phyloP scores from a whole-genome alignment of 2,113 vertebrate genomes.

The Mellivora capensis region DNA sequence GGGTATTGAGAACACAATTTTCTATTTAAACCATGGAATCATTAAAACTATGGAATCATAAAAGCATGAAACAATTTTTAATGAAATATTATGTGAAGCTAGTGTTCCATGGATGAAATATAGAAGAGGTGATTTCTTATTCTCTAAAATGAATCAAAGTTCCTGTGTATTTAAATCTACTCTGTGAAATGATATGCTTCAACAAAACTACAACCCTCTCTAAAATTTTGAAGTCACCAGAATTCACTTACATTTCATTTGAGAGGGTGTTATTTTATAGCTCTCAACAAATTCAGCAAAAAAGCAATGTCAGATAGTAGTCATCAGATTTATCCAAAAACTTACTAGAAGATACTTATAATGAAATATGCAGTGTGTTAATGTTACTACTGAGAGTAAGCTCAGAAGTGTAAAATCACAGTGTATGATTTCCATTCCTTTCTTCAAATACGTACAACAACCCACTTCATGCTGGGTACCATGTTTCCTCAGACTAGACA shows the following conservation, averaged over 20 bases:
- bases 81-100: background rate
- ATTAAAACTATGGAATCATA: background rate
- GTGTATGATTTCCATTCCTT: background rate
- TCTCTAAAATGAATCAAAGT: background rate
- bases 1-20: background rate
- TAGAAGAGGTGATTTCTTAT: background rate
- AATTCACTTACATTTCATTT: constrained; percentile 19
- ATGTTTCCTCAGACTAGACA: background rate
- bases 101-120: background rate
- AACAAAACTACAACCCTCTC: background rate
- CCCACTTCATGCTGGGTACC: background rate
- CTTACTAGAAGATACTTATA: background rate
- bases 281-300: background rate
- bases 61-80: background rate
- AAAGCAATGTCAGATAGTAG: background rate
- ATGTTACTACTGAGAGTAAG: background rate
- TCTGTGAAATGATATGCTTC: background rate
- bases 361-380: background rate
- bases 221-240: background rate
- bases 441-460: background rate
- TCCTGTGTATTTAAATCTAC: background rate
- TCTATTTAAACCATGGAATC: background rate
- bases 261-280: background rate
- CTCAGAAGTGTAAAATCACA: background rate
- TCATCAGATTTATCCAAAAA: background rate